These are phyloP conservation scores for Scaeva pyrastri DNA, from an alignment of 2,888 invertebrate species.

Conservation along the genomic window DNA sequence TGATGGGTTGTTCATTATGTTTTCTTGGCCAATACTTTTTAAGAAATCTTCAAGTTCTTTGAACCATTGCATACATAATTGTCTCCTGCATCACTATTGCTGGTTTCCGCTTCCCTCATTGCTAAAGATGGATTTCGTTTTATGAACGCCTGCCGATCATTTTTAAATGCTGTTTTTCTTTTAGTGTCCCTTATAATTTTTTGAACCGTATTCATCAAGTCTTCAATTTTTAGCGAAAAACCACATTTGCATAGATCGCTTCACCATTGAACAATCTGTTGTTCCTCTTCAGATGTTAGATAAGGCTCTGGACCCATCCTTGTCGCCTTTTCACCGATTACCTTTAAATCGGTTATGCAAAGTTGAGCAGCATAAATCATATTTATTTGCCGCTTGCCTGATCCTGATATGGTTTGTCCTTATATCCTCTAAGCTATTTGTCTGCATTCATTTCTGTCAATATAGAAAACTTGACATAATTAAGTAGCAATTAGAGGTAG, in stretches of 20 bases:
- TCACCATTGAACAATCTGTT: background rate
- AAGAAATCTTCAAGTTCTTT: slow-evolving; percentile 41
- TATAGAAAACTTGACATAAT: no score
- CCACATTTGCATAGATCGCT: background rate
- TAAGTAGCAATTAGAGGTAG: no score
- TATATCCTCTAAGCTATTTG: no score
- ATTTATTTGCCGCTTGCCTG: no score
- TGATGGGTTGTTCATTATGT: slow-evolving; percentile 35
- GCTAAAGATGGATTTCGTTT: slow-evolving; percentile 43
- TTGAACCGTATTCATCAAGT: background rate
- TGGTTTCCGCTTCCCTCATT: slow-evolving; percentile 43
- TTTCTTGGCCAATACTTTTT: slow-evolving; percentile 46
- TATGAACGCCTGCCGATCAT: background rate
- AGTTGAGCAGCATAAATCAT: no score
- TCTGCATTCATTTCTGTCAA: no score
- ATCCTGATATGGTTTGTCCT: no score
- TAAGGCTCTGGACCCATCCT: no score
- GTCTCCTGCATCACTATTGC: slow-evolving; percentile 38
- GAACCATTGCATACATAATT: slow-evolving; percentile 61
- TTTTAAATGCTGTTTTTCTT: background rate
- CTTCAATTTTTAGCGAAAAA: background rate
- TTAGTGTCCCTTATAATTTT: background rate
- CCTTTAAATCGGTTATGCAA: no score
- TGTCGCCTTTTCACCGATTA: no score
- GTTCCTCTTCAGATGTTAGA: background rate